Base-by-base conservation (phyloP, 2,797 vertebrate species). In the Myotis pilosus region DNA sequence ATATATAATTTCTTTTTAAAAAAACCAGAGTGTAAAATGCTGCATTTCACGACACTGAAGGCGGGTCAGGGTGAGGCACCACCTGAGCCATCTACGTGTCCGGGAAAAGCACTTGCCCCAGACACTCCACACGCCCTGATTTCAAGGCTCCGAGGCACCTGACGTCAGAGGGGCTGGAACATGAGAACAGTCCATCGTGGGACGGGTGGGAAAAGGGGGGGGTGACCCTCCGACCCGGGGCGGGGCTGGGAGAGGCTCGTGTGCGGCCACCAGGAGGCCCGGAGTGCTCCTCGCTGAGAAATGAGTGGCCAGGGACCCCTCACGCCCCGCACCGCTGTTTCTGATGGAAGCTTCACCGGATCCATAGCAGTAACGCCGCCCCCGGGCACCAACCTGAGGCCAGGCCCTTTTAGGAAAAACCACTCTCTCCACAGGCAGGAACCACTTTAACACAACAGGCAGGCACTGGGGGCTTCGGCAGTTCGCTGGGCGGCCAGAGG, bases 21-120 rank as follows among this genome's bases (percentile, higher is more conserved):
- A 53, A 20, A 53, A 47, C 2, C 23, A 12, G 78, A 8, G 7
- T 4, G 12, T 25, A 2, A 55, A 47, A 51, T 0, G 20, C 17
- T n/a, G 8, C 5, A 0, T 10, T 8, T 4, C 12, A 3, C 4
- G 41, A 17, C 41, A 2, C 2, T 2, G 28, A 5, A 36, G n/a
- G 19, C 28, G 33, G 0, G n/a, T 1, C 12, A 8, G 22, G 3
- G 62, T 6, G 3, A 83, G 80, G 62, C 62, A n/a, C 62, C 68
- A 10, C 25, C 44, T 5, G 44, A 30, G 16, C 5, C 8, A n/a
- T n/a, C 72, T 2, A 30, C 8, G 5, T 10, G 11, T 36, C 3
- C 9, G 2, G 60, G 47, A 10, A 20, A 3, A 86, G 5, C 13
- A 5, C 28, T 12, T 2, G 30, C 66, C n/a, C 0, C 0, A 3